Evolutionary conservation across 2,113 vertebrate species (phyloP).

Genomic region (Rhegmatorhina hoffmannsi): DNA sequence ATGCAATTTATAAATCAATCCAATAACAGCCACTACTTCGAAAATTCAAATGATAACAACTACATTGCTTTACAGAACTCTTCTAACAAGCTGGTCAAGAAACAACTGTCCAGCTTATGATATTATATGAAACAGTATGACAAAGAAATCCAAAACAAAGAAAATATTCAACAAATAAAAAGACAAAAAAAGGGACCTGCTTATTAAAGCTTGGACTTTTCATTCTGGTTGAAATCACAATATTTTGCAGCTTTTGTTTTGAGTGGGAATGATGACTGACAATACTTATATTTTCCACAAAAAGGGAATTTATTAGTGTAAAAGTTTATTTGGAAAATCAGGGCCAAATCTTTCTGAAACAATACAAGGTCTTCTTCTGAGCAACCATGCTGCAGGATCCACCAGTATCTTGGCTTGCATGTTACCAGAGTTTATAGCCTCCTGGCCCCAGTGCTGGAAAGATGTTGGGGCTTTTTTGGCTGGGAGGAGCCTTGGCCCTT

Average conservation of each 20-base stretch:
- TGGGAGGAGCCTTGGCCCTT: fast-evolving
- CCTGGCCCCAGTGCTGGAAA: background rate
- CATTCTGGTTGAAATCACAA: background rate
- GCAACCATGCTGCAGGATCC: background rate
- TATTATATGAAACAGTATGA: background rate
- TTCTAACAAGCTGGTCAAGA: background rate
- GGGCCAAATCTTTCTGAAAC: background rate
- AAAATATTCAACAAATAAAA: background rate
- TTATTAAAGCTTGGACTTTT: background rate
- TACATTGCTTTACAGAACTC: background rate
- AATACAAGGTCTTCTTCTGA: background rate
- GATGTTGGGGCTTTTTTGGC: fast-evolving
- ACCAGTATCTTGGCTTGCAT: fast-evolving
- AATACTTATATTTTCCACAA: background rate
- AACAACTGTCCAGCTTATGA: background rate
- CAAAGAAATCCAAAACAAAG: background rate
- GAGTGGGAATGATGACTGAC: background rate
- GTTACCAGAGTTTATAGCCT: background rate
- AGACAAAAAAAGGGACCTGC: background rate
- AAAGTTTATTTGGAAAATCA: background rate
- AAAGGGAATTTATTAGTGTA: background rate
- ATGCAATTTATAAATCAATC: background rate
- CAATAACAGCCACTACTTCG: background rate
- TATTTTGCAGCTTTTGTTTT: background rate
- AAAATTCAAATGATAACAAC: background rate